These are phyloP conservation scores for Chanos chanos DNA, from an alignment of 2,797 vertebrate species.

Conservation along the genomic window DNA sequence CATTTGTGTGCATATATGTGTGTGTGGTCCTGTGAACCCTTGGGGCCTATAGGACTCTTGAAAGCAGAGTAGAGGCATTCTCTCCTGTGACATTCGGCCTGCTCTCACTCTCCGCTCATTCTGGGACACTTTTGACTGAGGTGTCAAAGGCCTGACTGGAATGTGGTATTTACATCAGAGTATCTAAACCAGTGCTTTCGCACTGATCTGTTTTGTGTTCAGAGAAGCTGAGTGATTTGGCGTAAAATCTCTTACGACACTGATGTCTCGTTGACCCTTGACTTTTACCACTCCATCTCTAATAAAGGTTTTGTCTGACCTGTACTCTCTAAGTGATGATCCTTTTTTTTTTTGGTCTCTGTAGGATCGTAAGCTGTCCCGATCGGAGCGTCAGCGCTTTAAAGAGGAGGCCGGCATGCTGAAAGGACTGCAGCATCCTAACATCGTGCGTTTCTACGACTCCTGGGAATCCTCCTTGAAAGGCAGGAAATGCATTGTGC, in stretches of 20 bases:
- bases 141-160: constrained; percentile 3
- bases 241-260: too few species aligned
- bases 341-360: background rate
- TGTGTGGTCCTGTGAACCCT: constrained; percentile 19
- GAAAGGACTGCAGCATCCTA: constrained; percentile 98
- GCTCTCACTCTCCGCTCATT: too few species aligned
- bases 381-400: constrained; percentile 93
- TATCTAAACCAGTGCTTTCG: constrained; percentile 5
- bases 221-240: background rate
- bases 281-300: too few species aligned
- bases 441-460: constrained; percentile 99
- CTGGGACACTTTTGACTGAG: constrained; percentile 3
- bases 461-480: constrained; percentile 98
- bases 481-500: constrained; percentile 97
- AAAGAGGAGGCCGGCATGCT: constrained; percentile 99
- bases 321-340: too few species aligned
- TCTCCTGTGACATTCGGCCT: constrained; percentile 7
- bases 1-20: background rate
- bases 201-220: background rate
- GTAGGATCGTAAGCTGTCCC: constrained; percentile 95
- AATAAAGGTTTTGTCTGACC: too few species aligned
- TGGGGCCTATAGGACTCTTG: background rate
- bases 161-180: constrained; percentile 19
- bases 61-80: constrained; percentile 3
- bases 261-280: too few species aligned